Conservation (phyloP, 2,888 invertebrate species). For the Odontomyia ornata region DNA sequence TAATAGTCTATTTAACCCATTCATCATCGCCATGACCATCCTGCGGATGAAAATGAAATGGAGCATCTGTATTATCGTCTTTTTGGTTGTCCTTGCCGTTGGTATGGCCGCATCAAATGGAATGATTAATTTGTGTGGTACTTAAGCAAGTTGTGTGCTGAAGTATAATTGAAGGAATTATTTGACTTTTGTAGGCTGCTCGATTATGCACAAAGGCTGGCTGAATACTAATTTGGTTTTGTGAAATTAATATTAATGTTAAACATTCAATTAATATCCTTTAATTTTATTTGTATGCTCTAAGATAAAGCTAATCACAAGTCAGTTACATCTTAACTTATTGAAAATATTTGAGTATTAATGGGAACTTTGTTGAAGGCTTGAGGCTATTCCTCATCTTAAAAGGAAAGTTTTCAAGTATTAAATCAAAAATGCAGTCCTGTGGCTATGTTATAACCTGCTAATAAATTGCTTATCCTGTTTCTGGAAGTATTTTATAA, state of each 20-base stretch:
- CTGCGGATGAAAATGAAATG: not conserved
- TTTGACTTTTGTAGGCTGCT: not conserved
- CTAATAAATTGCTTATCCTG: too few species aligned
- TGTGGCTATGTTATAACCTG: too few species aligned
- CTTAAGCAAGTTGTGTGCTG: not conserved
- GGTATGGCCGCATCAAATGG: conserved; percentile 8
- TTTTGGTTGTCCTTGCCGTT: not conserved
- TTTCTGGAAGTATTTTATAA: too few species aligned
- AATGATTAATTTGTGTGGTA: conserved; percentile 26
- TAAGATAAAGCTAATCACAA: not conserved
- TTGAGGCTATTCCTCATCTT: too few species aligned
- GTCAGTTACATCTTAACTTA: too few species aligned
- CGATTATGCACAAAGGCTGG: not conserved
- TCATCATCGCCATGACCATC: not conserved
- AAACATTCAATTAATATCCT: conserved; percentile 10
- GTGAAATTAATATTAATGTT: not conserved
- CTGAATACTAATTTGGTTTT: not conserved
- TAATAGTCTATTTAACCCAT: conserved; percentile 19
- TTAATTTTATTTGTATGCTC: not conserved
- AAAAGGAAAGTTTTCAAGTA: too few species aligned
- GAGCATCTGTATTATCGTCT: not conserved
- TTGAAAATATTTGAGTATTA: too few species aligned
- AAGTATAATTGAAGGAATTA: not conserved
- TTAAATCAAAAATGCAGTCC: too few species aligned
- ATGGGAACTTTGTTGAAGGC: too few species aligned